Base-by-base conservation (phyloP, 2,797 vertebrate species). In the Synanceia verrucosa region DNA sequence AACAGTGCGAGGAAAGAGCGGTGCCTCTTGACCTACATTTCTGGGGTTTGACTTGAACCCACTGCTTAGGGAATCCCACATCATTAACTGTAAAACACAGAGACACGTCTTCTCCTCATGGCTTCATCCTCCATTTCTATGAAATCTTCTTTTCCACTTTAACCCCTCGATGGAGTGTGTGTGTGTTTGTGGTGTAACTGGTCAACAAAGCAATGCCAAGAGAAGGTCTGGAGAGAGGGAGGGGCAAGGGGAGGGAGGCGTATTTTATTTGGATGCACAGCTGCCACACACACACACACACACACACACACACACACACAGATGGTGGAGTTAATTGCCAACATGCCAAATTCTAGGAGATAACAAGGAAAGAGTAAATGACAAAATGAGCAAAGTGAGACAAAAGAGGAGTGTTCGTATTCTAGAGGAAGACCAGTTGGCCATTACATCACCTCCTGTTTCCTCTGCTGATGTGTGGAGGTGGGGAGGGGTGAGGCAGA, bases 11-110 rank as follows among this genome's bases (percentile, higher is more conserved):
- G 70, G 61, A 74, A 73, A 82, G 56, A 4, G 46, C 61, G 46
- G 43, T 56, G 78, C 76, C 65, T 78, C 74, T 72, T 90, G 86
- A 88, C 86, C 90, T 85, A 84, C 61, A 86, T 91, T 83, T 62
- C 80, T 47, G 23, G 73, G 71, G 64, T 82, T 63, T 75, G 67
- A 59, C 76, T 73, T 28, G 2, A 63, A 74, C 47, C 68, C 21
- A n/a, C 64, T 39, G 61, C 78, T 80, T 6, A 67, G 83, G 89
- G 84, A 89, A 86, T 82, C 78, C 86, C 86, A 65, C 39, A 58
- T 59, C 48, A 63, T 71, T 37, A 63, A 34, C 55, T 64, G 11
- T 16, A 47, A 52, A 19, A 43, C 5, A 48, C 33, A 33, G 21
- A 55, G 28, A 29, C 39, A 58, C n/a, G 23, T 41, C 9, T 61